phyloP scores from a whole-genome alignment of 2,113 vertebrate species.

The Poeciliopsis prolifica region DNA sequence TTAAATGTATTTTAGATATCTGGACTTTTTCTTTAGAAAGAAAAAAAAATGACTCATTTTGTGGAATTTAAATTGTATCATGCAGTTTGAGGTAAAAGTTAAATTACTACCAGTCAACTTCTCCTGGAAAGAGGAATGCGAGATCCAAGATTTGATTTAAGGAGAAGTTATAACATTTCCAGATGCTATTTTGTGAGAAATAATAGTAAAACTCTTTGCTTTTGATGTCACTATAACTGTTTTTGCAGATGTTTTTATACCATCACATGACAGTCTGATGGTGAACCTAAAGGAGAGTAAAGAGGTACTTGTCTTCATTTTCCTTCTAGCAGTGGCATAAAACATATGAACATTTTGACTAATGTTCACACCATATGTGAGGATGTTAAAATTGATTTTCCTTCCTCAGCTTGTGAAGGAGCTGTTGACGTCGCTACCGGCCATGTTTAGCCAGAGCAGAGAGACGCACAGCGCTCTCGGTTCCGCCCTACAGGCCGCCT shows the following conservation, averaged over 20 bases:
- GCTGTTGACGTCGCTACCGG: constrained; percentile 86
- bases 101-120: background rate
- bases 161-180: background rate
- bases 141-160: background rate
- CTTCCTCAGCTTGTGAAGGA: constrained; percentile 89
- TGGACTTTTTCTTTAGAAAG: background rate
- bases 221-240: background rate
- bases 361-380: background rate
- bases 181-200: background rate
- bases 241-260: constrained; percentile 90
- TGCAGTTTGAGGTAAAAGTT: background rate
- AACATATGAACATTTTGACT: background rate
- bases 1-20: background rate
- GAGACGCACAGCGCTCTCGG: constrained; percentile 95
- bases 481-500: constrained; percentile 93
- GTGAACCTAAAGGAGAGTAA: constrained; percentile 95
- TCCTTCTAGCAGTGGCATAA: background rate
- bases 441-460: constrained; percentile 89
- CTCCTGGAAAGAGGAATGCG: background rate
- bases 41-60: background rate
- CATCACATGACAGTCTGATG: constrained; percentile 93
- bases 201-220: background rate
- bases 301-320: constrained; percentile 80
- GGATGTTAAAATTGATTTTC: background rate
- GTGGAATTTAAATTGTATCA: background rate